Evolutionary conservation across 2,797 vertebrate species (phyloP), one percentile per base, ranked within the genome.

Genomic region (Channa striata): DNA sequence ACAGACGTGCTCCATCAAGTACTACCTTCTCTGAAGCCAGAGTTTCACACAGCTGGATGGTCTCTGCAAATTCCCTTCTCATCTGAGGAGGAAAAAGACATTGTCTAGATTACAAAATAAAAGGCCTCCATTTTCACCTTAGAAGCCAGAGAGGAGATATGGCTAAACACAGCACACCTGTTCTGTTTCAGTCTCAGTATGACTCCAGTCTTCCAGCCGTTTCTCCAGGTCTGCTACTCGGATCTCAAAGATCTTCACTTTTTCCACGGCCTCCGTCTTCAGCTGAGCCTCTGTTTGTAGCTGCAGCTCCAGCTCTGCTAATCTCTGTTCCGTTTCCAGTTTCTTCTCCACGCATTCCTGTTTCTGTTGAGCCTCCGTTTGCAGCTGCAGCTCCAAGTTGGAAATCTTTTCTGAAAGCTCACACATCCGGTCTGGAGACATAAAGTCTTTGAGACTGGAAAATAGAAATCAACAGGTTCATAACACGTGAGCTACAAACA

Each of bases 1-100:
- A 9, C 33, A 8, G 5, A 19, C 37, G 9, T 0, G 10, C 13
- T 25, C 17, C 37, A n/a, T 8, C n/a, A 21, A 8, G 2, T 8
- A 1, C 77, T 87, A 96, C 96, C 92, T 95, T 97, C 77, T 97
- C 95, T 53, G 87, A 70, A 5, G 89, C 81, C 36, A 96, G 77
- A 0, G 57, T 85, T 90, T 97, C 95, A 92, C 96, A 96, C 54
- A 96, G 82, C 48, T 96, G 93, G 64, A 96, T 76, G 52, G 94
- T 94, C 68, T 97, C 95, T 56, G 83, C 90, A 40, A 96, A 94
- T 36, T 95, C 89, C 71, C 39, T 91, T n/a, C 63, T 85, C 49
- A 73, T 87, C 95, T 96, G 85, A 48, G 3, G 1, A 14, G 17
- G n/a, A 66, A 42, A 67, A 86, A 42, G 12, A 1, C 16, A n/a